Conservation (phyloP, 2,797 vertebrate genomes). For the Smutsia temminckii region DNA sequence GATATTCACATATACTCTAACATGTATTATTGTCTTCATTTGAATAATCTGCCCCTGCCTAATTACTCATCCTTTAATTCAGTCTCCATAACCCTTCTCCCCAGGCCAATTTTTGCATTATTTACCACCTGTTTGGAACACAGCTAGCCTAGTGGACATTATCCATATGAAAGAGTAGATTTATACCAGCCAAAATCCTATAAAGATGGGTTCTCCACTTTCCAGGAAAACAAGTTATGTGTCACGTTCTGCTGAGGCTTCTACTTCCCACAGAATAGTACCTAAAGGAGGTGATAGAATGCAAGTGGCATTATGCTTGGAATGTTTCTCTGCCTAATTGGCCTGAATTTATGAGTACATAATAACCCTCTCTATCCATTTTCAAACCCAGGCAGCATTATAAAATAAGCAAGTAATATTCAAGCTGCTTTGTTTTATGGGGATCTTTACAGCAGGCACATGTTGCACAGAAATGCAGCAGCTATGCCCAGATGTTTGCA, state of each 20-base stretch:
- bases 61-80: not conserved
- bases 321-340: conserved; percentile 67
- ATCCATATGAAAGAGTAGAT: not conserved
- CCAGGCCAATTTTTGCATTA: not conserved
- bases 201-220: not conserved
- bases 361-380: conserved; percentile 53
- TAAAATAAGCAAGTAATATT: conserved; percentile 65
- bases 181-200: not conserved
- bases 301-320: not conserved
- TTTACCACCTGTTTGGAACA: not conserved
- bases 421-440: conserved; percentile 73
- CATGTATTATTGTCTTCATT: not conserved
- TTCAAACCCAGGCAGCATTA: conserved; percentile 52
- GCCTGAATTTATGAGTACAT: conserved; percentile 69
- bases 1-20: not conserved
- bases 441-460: conserved; percentile 56
- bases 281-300: conserved; percentile 1
- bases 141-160: not conserved
- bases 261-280: not conserved
- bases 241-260: not conserved
- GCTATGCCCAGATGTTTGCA: conserved; percentile 35
- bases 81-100: not conserved
- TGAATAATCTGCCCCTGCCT: not conserved
- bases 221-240: not conserved
- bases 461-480: not conserved